phyloP scores from a whole-genome alignment of 2,797 vertebrate genomes.

The Gymnoscopelus microlampas region DNA sequence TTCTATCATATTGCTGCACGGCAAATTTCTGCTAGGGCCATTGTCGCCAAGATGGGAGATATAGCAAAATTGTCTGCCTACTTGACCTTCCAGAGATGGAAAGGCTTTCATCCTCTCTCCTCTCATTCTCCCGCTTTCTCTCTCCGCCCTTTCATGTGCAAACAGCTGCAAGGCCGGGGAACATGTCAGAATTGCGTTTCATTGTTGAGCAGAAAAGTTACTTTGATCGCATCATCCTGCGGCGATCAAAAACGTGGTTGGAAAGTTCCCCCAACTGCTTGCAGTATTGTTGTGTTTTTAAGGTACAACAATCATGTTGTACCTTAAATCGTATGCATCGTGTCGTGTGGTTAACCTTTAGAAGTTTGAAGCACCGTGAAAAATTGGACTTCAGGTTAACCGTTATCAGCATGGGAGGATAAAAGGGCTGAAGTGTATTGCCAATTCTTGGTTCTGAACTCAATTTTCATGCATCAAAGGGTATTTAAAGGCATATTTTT shows the following conservation, averaged over 20 bases:
- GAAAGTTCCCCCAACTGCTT: slow-evolving; percentile 24
- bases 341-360: slow-evolving; percentile 14
- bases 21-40: slow-evolving; percentile 57
- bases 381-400: neutral
- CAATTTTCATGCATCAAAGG: no score
- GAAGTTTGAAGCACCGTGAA: neutral
- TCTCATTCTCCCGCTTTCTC: slow-evolving; percentile 42
- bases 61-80: slow-evolving; percentile 58
- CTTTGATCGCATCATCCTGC: slow-evolving; percentile 50
- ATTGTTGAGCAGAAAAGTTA: slow-evolving; percentile 36
- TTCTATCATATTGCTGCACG: slow-evolving; percentile 56
- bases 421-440: no score
- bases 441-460: neutral
- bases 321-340: slow-evolving; percentile 9
- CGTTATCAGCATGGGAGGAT: slow-evolving; percentile 3
- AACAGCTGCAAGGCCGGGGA: slow-evolving; percentile 54
- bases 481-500: no score
- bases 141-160: slow-evolving; percentile 31
- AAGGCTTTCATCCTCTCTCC: slow-evolving; percentile 57
- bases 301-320: slow-evolving; percentile 20
- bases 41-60: slow-evolving; percentile 54
- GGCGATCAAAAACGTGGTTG: slow-evolving; percentile 25
- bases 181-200: slow-evolving; percentile 45
- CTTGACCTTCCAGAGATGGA: slow-evolving; percentile 69
- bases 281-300: slow-evolving; percentile 32